A percentile compares a stretch with the other conserved stretches of the same genome.
Evolutionary conservation across 2,888 invertebrate species (phyloP).

Genomic region (Caenorhabditis japonica): DNA sequence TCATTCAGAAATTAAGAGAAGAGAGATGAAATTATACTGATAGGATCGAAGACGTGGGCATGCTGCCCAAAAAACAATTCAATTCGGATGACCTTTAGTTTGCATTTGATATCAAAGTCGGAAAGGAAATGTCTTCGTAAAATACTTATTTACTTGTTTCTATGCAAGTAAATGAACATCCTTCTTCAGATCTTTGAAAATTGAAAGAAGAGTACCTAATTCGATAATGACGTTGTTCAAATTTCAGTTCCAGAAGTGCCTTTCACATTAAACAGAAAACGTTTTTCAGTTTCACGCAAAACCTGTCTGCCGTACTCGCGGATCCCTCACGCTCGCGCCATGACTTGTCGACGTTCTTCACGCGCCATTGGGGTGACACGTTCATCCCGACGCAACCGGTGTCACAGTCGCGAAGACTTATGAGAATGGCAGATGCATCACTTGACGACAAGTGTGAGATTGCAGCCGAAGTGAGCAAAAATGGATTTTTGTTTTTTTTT

Average conservation of each 20-base stretch:
- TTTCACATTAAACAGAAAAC: too few species aligned
- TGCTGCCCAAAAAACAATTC: conserved; percentile 12
- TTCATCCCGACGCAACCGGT: conserved; percentile 87
- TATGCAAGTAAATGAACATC: too few species aligned
- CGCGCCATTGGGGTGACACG: conserved; percentile 95
- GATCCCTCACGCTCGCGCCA: conserved; percentile 82
- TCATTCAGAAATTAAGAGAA: conserved; percentile 21
- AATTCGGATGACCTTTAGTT: conserved; percentile 45
- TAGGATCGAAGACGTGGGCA: conserved; percentile 3
- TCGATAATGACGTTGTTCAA: too few species aligned
- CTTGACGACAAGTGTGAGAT: conserved; percentile 87
- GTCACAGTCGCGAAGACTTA: conserved; percentile 83
- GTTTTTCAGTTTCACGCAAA: conserved; percentile 74
- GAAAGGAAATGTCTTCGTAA: conserved; percentile 22
- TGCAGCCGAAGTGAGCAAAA: conserved; percentile 65
- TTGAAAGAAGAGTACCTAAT: too few species aligned
- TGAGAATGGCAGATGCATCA: conserved; percentile 87
- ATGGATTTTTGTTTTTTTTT: too few species aligned
- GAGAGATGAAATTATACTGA: conserved; percentile 38
- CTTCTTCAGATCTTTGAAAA: conserved; percentile 4
- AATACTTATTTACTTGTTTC: too few species aligned
- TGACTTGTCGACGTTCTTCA: conserved; percentile 92
- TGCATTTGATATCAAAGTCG: conserved; percentile 39
- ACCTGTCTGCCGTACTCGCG: conserved; percentile 73
- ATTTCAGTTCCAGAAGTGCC: too few species aligned